Base-by-base conservation (phyloP, 2,113 vertebrate species). In the human region DNA sequence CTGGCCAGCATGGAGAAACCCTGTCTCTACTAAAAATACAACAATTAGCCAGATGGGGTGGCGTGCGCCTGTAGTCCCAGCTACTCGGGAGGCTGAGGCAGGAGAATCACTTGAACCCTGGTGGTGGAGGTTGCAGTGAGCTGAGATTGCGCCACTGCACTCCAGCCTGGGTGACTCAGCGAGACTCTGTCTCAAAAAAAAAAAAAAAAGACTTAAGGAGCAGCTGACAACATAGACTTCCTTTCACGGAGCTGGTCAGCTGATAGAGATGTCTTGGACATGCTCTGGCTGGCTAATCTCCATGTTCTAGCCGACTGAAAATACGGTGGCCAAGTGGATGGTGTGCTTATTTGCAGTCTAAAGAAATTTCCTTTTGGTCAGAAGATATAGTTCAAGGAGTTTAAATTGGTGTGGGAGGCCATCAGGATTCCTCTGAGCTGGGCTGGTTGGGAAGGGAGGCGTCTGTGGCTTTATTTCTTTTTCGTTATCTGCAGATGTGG, bases 401-500 rank as follows among this genome's bases (percentile, higher is more conserved):
- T 11, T 12, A 0, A 2, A 0, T 20, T 52, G 4, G 23, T 12
- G 50, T 16, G 43, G 93, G 12, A 59, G 35, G 75, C 38, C 35
- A 4, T 20, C 16, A 6, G 0, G 27, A 3, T 12, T 8, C 57
- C 12, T 61, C 11, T 17, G 3, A 30, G 3, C 76, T 22, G 73
- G 72, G 30, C 72, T 12, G 0, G 12, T 35, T 13, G 0, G 55
- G 27, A 18, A 17, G 59, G 3, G 1, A 4, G 57, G 76, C 0
- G 2, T 16, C 94, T 78, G 14, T 5, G 1, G 30, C 23, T 1
- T 64, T 7, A 4, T 23, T 13, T 55, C 70, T 94, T 96, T 90
- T 86, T 90, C 9, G 4, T 97, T 86, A 12, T 48, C 79, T 78
- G 22, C 95, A 99, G 99, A 97, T 96, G 40, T 99, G 99, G 99